Conservation (phyloP, 23 tunicate species). For the Trididemnum clinides region DNA sequence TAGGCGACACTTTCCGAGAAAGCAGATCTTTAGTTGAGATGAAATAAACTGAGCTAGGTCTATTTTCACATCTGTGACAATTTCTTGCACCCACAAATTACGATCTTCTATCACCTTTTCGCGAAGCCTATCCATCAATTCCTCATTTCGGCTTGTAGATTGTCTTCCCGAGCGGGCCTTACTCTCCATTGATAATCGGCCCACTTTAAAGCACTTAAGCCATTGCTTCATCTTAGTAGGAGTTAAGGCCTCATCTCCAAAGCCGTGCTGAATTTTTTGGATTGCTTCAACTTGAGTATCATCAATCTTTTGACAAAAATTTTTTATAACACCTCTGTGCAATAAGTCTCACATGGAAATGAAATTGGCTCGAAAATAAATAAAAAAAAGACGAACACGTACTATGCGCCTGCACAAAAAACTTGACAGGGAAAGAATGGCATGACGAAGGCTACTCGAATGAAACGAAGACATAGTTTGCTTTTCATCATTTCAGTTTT, state of each 20-base stretch:
- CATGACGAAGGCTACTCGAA: no score
- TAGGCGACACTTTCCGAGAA: neutral
- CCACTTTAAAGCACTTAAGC: constrained; percentile 37
- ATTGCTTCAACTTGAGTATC: constrained; percentile 34
- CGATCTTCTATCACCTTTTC: constrained; percentile 29
- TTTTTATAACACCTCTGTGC: no score
- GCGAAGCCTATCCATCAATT: constrained; percentile 13
- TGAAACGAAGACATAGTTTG: no score
- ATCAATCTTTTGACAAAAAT: constrained; percentile 36
- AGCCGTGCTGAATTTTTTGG: constrained; percentile 37
- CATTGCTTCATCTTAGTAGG: constrained; percentile 21
- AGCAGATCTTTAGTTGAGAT: constrained; percentile 12
- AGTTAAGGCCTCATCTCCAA: constrained; percentile 42
- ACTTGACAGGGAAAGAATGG: neutral
- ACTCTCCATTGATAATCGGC: constrained; percentile 26
- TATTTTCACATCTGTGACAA: constrained; percentile 23
- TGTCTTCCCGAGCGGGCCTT: constrained; percentile 24
- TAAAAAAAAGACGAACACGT: constrained; percentile 19
- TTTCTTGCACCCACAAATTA: neutral
- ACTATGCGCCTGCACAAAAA: constrained; percentile 21
- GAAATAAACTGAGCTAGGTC: constrained; percentile 23
- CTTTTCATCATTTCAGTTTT: no score
- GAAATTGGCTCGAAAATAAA: neutral
- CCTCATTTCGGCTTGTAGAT: constrained; percentile 38
- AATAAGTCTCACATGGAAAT: constrained; percentile 13